phyloP scores from a whole-genome alignment of 2,797 vertebrate species.

The Hippoglossus hippoglossus region DNA sequence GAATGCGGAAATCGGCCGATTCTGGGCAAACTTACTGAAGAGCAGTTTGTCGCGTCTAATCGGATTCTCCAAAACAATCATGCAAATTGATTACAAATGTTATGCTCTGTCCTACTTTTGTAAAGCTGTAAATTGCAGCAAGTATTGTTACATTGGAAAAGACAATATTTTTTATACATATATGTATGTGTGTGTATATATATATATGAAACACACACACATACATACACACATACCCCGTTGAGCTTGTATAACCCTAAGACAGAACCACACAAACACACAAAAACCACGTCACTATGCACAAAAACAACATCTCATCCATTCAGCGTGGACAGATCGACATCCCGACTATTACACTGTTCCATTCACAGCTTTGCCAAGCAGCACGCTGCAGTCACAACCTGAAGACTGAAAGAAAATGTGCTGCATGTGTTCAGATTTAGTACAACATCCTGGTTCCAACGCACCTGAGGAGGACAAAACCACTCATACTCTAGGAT shows the following conservation, averaged over 20 bases:
- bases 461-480: constrained; percentile 52
- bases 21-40: neutral
- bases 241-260: constrained; percentile 51
- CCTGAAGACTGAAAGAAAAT: constrained; percentile 39
- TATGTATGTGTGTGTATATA: neutral
- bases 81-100: neutral
- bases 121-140: constrained; percentile 9
- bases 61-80: neutral
- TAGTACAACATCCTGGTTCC: constrained; percentile 42
- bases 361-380: constrained; percentile 68
- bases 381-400: constrained; percentile 37
- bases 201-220: neutral
- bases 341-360: constrained; percentile 20
- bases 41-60: neutral
- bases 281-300: constrained; percentile 58
- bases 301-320: constrained; percentile 50
- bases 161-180: neutral
- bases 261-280: constrained; percentile 67
- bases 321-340: constrained; percentile 27
- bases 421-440: constrained; percentile 47
- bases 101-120: neutral
- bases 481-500: constrained; percentile 13
- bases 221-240: neutral
- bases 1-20: neutral
- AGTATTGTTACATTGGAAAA: neutral